Evolutionary conservation across 1,140 invertebrate genomes (phyloP).

Genomic region (Aphaenogaster floridana): DNA sequence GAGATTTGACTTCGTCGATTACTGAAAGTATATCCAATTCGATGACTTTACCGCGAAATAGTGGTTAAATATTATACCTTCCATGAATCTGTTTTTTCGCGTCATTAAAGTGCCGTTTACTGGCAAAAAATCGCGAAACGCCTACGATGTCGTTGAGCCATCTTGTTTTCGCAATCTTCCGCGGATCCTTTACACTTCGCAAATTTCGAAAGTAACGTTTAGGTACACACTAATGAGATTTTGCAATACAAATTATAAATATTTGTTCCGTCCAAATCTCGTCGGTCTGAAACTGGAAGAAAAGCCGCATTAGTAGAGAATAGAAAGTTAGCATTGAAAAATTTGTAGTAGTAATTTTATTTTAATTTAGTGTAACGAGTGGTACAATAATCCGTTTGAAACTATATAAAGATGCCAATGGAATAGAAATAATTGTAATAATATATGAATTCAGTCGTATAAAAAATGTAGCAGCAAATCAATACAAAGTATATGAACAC

Average conservation of each 20-base stretch:
- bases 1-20: slow-evolving; percentile 13
- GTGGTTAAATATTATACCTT: slow-evolving; percentile 63
- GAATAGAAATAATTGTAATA: no score
- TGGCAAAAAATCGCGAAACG: slow-evolving; percentile 49
- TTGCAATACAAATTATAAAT: slow-evolving; percentile 69
- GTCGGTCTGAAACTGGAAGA: no score
- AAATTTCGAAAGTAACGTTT: slow-evolving; percentile 65
- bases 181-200: slow-evolving; percentile 48
- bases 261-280: no score
- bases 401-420: no score
- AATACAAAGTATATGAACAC: no score
- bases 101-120: slow-evolving; percentile 45
- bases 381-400: no score
- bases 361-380: no score
- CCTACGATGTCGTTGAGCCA: slow-evolving; percentile 25
- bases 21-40: slow-evolving; percentile 37
- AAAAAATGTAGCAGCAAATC: no score
- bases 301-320: no score
- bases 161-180: slow-evolving; percentile 55
- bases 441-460: no score
- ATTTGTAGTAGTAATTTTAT: no score
- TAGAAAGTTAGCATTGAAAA: no score
- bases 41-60: slow-evolving; percentile 41
- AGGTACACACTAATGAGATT: slow-evolving; percentile 55
- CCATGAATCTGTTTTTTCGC: slow-evolving; percentile 53